Evolutionary conservation across 2,797 vertebrate genomes (phyloP), one percentile per base, ranked within the genome.

Genomic region (Myotis pilosus): DNA sequence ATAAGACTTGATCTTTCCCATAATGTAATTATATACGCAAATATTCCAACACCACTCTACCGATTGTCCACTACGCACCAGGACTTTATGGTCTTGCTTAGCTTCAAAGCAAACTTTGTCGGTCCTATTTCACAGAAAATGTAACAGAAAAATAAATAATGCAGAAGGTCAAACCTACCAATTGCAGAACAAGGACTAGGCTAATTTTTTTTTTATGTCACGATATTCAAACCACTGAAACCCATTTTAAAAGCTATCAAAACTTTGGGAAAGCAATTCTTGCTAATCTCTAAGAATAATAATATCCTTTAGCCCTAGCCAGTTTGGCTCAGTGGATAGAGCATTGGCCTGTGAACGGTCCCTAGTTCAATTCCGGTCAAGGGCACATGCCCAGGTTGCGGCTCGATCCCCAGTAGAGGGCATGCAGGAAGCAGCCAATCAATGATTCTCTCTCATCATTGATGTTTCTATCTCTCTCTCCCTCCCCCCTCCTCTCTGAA

Each of bases 101-200:
- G 36, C 51, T 82, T 51, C 82, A 81, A 47, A 93, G 68, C 6
- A 69, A 82, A 53, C 30, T 41, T 51, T n/a, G 17, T 55, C 60
- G 36, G 19, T 44, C 13, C 17, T n/a, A 30, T 69, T 93, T 86
- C 44, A 90, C 2, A 69, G 57, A 66, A 86, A 85, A 86, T 17
- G 19, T 49, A 81, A 86, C 22, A 62, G 47, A 89, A 90, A 86
- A 85, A 23, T 66, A 89, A 95, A 72, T 47, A 81, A 51, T 28
- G 57, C 49, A 74, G 75, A 78, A 47, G 44, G 74, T 36, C 51
- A 62, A 79, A 74, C 49, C n/a, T 44, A 95, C 25, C 41, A 33
- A 11, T 60, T 66, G 36, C 36, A 83, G 53, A 91, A 88, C 13
- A 38, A 76, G 20, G 51, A 53, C 38, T 68, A 74, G 11, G 4